Percentiles rank a stretch among this genome's conserved stretches.
Conservation (phyloP, 2,888 invertebrate genomes). For the Coelogynopora nodosa region DNA sequence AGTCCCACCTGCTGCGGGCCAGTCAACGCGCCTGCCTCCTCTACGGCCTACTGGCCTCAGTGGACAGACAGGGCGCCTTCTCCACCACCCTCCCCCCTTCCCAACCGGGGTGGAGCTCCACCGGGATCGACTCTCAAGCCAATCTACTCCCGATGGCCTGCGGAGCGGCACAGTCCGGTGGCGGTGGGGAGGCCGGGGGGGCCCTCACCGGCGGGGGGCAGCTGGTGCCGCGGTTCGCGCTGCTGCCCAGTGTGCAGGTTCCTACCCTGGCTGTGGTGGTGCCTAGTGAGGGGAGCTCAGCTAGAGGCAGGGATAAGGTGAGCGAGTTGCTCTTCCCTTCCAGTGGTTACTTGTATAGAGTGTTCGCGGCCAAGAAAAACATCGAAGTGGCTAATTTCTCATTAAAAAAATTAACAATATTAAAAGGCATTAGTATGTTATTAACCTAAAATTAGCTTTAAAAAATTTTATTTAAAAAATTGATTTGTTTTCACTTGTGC, state of each 20-base stretch:
- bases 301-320: no score
- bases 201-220: not conserved
- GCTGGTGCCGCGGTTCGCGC: not conserved
- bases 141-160: not conserved
- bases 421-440: no score
- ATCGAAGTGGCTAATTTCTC: no score
- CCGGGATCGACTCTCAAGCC: not conserved
- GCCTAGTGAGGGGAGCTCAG: no score
- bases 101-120: not conserved
- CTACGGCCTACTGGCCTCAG: constrained; percentile 13
- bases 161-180: no score
- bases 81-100: not conserved
- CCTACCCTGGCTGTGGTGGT: not conserved
- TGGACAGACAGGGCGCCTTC: constrained; percentile 13
- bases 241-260: not conserved
- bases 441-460: no score
- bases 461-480: no score
- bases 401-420: no score
- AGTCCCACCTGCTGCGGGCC: not conserved
- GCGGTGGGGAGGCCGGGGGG: not conserved
- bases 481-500: no score
- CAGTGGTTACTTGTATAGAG: no score
- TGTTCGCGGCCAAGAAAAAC: no score
- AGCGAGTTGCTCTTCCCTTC: no score
- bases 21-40: not conserved